Evolutionary conservation across 2,888 invertebrate species (phyloP), one percentile per base, ranked within the genome.

Genomic region (Rotaria sp.): DNA sequence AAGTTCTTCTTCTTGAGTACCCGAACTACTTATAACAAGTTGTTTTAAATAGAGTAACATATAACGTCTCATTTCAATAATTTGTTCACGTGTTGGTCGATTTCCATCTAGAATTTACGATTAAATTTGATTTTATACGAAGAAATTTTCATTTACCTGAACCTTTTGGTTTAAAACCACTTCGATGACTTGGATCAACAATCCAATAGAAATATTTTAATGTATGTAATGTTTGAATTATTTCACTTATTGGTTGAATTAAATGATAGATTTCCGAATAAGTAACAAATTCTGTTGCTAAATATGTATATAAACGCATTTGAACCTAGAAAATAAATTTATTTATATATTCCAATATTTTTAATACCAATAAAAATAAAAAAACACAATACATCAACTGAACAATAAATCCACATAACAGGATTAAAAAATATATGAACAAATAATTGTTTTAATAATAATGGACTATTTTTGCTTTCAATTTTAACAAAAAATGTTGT

Each of bases 151-250:
- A 92, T 94, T 93, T 91, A 96, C 97, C 96, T 88, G 96, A 92
- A 89, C 96, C 97, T 92, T 97, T 97, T 41, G 97, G 96, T 87
- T 94, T 94, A 90, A 97, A 96, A 86, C 96, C 96, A 92, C 96
- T 97, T 92, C 96, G 96, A 88, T 95, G 94, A 88, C 95, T 93
- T 1, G 99, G 98, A 93, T 96, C 96, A 87, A 95, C 95, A 84
- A 99, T 96, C 98, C 98, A 99, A 91, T 99, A 99, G 92, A 98
- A 99, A 92, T 96, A 97, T 92, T 99, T 99, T 88, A 99, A 93
- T 7, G 99, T 97, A 91, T 99, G 98, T 88, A 99, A 96, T 48
- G 97, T 97, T 92, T 99, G 98, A 84, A 99, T 93, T 0, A 97
- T 97, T 1, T 98, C 98, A 89, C 96, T 96, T 87, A 99, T 97